phyloP scores from a whole-genome alignment of 2,888 invertebrate species.

The Bombyx huttoni region DNA sequence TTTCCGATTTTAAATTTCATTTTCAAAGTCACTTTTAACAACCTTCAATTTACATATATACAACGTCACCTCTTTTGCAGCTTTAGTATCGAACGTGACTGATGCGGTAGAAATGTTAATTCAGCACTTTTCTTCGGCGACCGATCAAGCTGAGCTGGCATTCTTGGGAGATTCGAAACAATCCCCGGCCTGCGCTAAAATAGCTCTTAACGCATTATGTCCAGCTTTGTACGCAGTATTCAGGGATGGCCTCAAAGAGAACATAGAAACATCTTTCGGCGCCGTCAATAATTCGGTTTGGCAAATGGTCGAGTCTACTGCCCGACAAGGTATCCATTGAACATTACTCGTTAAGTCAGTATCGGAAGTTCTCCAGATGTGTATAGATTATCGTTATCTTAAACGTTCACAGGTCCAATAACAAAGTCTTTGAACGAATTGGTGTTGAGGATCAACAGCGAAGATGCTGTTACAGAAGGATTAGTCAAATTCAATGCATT shows the following conservation, averaged over 20 bases:
- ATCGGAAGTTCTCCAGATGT: too few species aligned
- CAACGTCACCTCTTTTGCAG: slow-evolving; percentile 43
- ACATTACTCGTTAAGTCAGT: not conserved
- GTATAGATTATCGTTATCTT: not conserved
- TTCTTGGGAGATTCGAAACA: slow-evolving; percentile 72
- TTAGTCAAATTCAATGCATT: slow-evolving; percentile 91
- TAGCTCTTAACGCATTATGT: slow-evolving; percentile 82
- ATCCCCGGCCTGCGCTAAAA: slow-evolving; percentile 79
- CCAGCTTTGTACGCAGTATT: slow-evolving; percentile 88
- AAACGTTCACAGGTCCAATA: slow-evolving; percentile 73
- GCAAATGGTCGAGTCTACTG: slow-evolving; percentile 91
- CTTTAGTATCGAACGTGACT: slow-evolving; percentile 79
- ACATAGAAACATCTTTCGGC: slow-evolving; percentile 87
- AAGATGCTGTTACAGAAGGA: slow-evolving; percentile 86
- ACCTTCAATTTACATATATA: not conserved
- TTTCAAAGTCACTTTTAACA: too few species aligned
- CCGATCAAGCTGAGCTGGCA: slow-evolving; percentile 74
- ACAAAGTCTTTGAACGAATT: slow-evolving; percentile 88
- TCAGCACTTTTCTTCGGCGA: slow-evolving; percentile 78
- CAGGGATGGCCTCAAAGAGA: slow-evolving; percentile 86
- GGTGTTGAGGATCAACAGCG: slow-evolving; percentile 85
- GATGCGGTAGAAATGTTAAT: slow-evolving; percentile 83
- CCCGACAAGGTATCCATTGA: slow-evolving; percentile 77
- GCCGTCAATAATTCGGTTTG: slow-evolving; percentile 89
- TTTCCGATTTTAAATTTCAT: too few species aligned